Conservation (phyloP, 2,888 invertebrate genomes). For the Drosophila emarginata region DNA sequence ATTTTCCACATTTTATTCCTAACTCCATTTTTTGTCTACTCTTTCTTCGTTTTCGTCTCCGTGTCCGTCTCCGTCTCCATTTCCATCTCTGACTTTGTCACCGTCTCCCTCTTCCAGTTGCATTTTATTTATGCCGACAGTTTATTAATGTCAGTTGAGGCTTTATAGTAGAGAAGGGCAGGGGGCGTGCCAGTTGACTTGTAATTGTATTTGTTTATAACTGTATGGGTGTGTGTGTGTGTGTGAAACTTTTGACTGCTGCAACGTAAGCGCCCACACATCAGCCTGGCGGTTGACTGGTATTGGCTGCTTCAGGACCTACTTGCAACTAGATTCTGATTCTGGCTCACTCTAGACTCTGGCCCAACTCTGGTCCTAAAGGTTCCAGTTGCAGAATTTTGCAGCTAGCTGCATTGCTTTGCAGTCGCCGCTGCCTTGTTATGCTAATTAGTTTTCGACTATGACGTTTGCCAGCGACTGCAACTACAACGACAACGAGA, state of each 20-base stretch:
- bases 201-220: constrained; percentile 76
- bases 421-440: constrained; percentile 70
- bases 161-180: not conserved
- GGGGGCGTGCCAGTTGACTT: constrained; percentile 42
- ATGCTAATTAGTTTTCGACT: constrained; percentile 80
- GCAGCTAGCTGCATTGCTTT: constrained; percentile 4
- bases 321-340: constrained; percentile 12
- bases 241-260: constrained; percentile 65
- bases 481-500: constrained; percentile 45
- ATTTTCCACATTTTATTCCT: constrained; percentile 17
- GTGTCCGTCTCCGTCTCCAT: constrained; percentile 29
- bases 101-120: constrained; percentile 39
- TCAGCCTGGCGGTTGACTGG: constrained; percentile 16
- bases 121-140: constrained; percentile 79
- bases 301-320: constrained; percentile 3
- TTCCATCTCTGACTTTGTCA: constrained; percentile 26
- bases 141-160: constrained; percentile 72
- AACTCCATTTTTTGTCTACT: constrained; percentile 20
- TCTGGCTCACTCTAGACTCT: constrained; percentile 17
- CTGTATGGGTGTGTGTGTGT: constrained; percentile 20
- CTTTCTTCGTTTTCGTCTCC: constrained; percentile 24
- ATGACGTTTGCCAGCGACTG: constrained; percentile 74
- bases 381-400: constrained; percentile 28
- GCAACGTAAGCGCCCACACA: constrained; percentile 37
- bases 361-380: constrained; percentile 22